Evolutionary conservation across 2,888 invertebrate genomes (phyloP).

Genomic region (Ecdyonurus torrentis): DNA sequence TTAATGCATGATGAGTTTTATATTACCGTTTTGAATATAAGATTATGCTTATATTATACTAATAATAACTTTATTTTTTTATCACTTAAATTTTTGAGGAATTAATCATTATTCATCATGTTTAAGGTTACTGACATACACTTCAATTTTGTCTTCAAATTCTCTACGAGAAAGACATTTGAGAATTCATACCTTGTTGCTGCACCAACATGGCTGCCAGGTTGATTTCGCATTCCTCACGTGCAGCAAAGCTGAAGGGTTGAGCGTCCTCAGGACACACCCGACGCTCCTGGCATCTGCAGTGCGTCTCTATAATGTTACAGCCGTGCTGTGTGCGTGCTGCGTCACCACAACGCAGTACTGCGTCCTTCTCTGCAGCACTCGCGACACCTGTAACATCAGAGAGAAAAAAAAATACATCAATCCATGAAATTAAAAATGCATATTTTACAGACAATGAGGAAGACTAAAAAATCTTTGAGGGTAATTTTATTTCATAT

Average conservation of each 20-base stretch:
- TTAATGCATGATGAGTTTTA: too few relatives aligned
- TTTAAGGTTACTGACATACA: too few relatives aligned
- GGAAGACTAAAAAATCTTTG: too few relatives aligned
- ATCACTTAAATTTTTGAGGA: too few relatives aligned
- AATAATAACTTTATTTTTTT: too few relatives aligned
- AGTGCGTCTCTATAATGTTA: slow-evolving; percentile 17
- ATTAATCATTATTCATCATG: too few relatives aligned
- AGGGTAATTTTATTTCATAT: too few relatives aligned
- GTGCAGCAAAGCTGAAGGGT: slow-evolving; percentile 19
- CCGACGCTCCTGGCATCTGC: slow-evolving; percentile 19
- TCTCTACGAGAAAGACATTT: background rate
- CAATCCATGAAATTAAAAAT: too few relatives aligned
- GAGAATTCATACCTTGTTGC: slow-evolving; percentile 9
- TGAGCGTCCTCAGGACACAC: slow-evolving; percentile 21
- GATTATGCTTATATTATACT: too few relatives aligned
- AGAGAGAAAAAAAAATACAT: too few relatives aligned
- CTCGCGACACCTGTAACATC: background rate
- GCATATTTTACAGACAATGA: too few relatives aligned
- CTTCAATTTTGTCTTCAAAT: background rate
- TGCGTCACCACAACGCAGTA: background rate
- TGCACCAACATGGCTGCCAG: slow-evolving; percentile 17
- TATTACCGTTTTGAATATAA: too few relatives aligned
- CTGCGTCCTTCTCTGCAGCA: background rate
- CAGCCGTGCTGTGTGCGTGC: slow-evolving; percentile 10
- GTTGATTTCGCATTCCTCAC: slow-evolving; percentile 20